Evolutionary conservation across 92 coral and sea anemone genomes (phyloP).

Genomic region (Paramuricea clavata): DNA sequence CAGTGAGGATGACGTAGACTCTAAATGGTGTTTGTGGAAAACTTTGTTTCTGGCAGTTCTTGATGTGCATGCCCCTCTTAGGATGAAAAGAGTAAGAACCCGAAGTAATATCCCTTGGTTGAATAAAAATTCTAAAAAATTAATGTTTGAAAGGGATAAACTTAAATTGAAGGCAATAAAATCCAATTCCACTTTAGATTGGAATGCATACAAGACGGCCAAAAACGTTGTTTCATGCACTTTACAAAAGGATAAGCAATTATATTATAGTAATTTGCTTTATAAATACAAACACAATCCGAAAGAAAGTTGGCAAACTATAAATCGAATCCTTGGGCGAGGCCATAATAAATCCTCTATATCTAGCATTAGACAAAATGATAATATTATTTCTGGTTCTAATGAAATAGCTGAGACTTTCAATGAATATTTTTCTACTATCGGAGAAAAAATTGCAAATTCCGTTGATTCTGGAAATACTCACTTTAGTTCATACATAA

Average conservation of each 20-base stretch:
- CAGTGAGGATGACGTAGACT: too few species aligned
- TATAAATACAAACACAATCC: not conserved
- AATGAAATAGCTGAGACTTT: too few species aligned
- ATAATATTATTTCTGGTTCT: not conserved
- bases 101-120: too few species aligned
- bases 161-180: not conserved
- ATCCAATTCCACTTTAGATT: not conserved
- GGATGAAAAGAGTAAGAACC: not conserved
- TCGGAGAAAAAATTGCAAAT: not conserved
- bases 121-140: too few species aligned
- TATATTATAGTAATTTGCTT: not conserved
- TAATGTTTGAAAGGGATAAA: not conserved
- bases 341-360: not conserved
- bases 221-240: not conserved
- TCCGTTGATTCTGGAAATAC: not conserved
- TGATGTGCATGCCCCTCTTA: not conserved
- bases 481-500: not conserved
- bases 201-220: not conserved
- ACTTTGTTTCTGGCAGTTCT: too few species aligned
- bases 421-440: not conserved
- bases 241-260: not conserved
- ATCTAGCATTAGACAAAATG: not conserved
- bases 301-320: not conserved
- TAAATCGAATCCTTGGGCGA: slow-evolving; percentile 6
- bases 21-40: too few species aligned